Percentiles rank a stretch among this genome's conserved stretches.
phyloP scores from a whole-genome alignment of 2,888 invertebrate species.

The Prosapia bicincta region DNA sequence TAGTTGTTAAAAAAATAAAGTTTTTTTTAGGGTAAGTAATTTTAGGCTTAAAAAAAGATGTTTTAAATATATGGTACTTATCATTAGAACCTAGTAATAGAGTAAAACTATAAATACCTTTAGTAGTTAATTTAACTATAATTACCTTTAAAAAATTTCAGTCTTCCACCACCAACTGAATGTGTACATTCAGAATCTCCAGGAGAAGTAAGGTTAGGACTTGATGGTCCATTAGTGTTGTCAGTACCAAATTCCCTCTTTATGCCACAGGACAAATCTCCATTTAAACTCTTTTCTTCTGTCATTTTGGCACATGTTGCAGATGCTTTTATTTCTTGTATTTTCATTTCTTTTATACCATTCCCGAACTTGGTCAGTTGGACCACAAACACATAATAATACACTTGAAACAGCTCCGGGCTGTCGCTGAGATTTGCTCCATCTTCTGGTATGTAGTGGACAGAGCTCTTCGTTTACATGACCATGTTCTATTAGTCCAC shows the following conservation, averaged over 20 bases:
- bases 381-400: slow-evolving; percentile 23
- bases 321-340: slow-evolving; percentile 41
- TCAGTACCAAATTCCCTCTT: slow-evolving; percentile 24
- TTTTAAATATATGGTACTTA: neutral
- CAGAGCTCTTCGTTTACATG: slow-evolving; percentile 37
- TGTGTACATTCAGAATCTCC: slow-evolving; percentile 33
- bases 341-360: slow-evolving; percentile 39
- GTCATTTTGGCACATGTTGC: slow-evolving; percentile 44
- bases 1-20: too few species aligned
- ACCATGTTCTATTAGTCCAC: slow-evolving; percentile 36
- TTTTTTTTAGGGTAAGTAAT: slow-evolving; percentile 24
- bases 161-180: slow-evolving; percentile 60
- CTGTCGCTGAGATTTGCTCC: slow-evolving; percentile 37
- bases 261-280: slow-evolving; percentile 33
- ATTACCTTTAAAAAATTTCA: slow-evolving; percentile 76
- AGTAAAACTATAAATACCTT: too few species aligned
- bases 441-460: slow-evolving; percentile 37
- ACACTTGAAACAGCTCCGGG: slow-evolving; percentile 33
- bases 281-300: slow-evolving; percentile 43
- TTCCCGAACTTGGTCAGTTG: slow-evolving; percentile 22
- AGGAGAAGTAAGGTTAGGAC: slow-evolving; percentile 30
- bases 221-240: slow-evolving; percentile 32
- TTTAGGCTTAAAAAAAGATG: neutral
- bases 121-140: too few species aligned
- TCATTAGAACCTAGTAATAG: neutral